Percentiles rank a stretch among this genome's conserved stretches.
Conservation (phyloP, 2,797 vertebrate genomes). For the Eospalax fontanierii region DNA sequence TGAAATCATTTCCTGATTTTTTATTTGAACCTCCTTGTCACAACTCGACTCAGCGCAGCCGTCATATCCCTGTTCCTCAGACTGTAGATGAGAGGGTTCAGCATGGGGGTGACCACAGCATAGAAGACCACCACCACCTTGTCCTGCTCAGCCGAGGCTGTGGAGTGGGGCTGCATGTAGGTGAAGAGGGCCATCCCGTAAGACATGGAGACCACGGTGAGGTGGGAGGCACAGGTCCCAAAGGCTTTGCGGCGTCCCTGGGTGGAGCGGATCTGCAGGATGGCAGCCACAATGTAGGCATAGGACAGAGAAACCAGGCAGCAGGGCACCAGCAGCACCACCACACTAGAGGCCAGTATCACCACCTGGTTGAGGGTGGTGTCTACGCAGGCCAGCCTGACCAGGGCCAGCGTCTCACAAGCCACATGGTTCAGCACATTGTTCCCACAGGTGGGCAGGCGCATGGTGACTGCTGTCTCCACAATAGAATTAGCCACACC, state of each 20-base stretch:
- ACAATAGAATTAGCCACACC: slow-evolving; percentile 59
- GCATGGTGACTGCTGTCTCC: slow-evolving; percentile 50
- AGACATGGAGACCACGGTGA: slow-evolving; percentile 76
- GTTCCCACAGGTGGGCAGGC: slow-evolving; percentile 67
- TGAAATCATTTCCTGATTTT: not conserved
- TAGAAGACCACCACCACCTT: slow-evolving; percentile 77
- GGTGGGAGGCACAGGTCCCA: slow-evolving; percentile 69
- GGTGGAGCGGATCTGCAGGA: slow-evolving; percentile 1
- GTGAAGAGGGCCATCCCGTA: slow-evolving; percentile 73
- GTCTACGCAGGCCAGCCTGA: slow-evolving; percentile 72
- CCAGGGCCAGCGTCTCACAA: slow-evolving; percentile 67
- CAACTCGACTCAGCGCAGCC: slow-evolving; percentile 6
- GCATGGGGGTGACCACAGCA: slow-evolving; percentile 61
- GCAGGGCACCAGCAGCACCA: slow-evolving; percentile 69
- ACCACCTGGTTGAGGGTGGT: slow-evolving; percentile 64
- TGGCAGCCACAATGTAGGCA: slow-evolving; percentile 8
- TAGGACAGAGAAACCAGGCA: slow-evolving; percentile 73
- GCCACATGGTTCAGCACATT: slow-evolving; percentile 66
- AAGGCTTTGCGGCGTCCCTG: slow-evolving; percentile 62
- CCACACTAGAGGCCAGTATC: slow-evolving; percentile 63
- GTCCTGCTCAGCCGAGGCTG: slow-evolving; percentile 36
- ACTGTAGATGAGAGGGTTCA: slow-evolving; percentile 84
- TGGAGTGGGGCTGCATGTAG: slow-evolving; percentile 17
- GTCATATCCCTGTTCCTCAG: slow-evolving; percentile 81
- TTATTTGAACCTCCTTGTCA: not conserved